Conservation (phyloP, 1,140 invertebrate genomes). For the Reticulitermes speratus region DNA sequence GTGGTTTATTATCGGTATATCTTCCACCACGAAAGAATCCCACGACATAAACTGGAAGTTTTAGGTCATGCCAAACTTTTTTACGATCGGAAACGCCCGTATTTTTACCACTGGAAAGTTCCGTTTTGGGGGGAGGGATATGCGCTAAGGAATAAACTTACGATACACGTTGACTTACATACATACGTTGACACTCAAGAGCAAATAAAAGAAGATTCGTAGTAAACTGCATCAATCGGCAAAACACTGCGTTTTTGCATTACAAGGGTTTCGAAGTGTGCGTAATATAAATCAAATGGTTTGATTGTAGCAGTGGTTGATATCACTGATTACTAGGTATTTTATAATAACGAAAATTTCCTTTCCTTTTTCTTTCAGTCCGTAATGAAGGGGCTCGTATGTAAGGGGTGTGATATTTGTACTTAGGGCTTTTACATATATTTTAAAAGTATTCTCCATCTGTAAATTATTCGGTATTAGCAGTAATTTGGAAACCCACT, state of each 20-base stretch:
- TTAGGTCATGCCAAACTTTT: neutral
- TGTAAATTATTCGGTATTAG: too few species aligned
- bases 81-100: neutral
- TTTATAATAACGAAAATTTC: too few species aligned
- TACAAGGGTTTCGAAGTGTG: too few species aligned
- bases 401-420: too few species aligned
- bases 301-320: neutral
- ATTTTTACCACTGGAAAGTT: neutral
- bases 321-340: too few species aligned
- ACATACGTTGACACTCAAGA: neutral
- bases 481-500: too few species aligned
- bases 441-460: too few species aligned
- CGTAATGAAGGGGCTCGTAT: too few species aligned
- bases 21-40: neutral
- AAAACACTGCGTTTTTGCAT: neutral
- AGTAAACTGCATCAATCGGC: neutral
- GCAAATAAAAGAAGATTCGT: neutral
- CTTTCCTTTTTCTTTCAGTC: too few species aligned
- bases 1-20: conserved; percentile 6
- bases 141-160: neutral
- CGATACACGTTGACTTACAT: neutral
- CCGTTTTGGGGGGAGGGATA: neutral
- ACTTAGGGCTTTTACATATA: too few species aligned
- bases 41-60: neutral
- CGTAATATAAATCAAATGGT: neutral